Conservation (phyloP, 2,888 invertebrate genomes). For the Eupithecia pulchellata region DNA sequence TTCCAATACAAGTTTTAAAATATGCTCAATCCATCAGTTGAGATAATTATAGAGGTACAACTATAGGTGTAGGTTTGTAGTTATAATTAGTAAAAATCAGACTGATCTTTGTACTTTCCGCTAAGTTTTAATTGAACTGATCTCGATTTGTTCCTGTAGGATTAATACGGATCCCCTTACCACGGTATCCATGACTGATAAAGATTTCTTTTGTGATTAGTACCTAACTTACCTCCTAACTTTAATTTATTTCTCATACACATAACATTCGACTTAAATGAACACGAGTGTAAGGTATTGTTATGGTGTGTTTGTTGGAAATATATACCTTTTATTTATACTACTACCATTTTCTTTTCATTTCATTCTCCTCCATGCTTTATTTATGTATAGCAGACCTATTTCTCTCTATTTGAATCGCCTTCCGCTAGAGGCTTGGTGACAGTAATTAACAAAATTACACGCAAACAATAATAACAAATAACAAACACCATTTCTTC, state of each 20-base stretch:
- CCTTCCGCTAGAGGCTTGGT: constrained; percentile 77
- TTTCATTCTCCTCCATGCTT: constrained; percentile 84
- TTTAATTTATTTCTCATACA: constrained; percentile 71
- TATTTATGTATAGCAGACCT: constrained; percentile 78
- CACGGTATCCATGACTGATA: constrained; percentile 72
- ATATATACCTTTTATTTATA: constrained; percentile 84
- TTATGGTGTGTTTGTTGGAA: constrained; percentile 85
- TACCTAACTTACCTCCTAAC: constrained; percentile 58
- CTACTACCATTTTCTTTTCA: constrained; percentile 81
- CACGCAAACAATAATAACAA: constrained; percentile 69
- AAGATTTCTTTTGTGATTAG: constrained; percentile 65
- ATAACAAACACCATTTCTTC: constrained; percentile 84
- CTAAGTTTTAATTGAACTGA: constrained; percentile 62
- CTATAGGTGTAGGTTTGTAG: constrained; percentile 16
- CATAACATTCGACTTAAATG: constrained; percentile 55
- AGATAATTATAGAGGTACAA: constrained; percentile 52
- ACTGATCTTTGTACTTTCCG: constrained; percentile 21
- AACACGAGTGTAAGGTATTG: constrained; percentile 75
- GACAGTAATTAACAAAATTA: constrained; percentile 75
- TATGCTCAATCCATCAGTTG: constrained; percentile 49
- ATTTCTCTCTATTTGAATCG: constrained; percentile 72
- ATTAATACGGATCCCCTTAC: constrained; percentile 50
- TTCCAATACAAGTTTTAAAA: neutral
- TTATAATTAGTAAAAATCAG: neutral
- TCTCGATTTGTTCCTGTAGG: constrained; percentile 78